A percentile compares a stretch with the other conserved stretches of the same genome.
Evolutionary conservation across 2,888 invertebrate genomes (phyloP).

Genomic region (Schrankia costaestrigalis): DNA sequence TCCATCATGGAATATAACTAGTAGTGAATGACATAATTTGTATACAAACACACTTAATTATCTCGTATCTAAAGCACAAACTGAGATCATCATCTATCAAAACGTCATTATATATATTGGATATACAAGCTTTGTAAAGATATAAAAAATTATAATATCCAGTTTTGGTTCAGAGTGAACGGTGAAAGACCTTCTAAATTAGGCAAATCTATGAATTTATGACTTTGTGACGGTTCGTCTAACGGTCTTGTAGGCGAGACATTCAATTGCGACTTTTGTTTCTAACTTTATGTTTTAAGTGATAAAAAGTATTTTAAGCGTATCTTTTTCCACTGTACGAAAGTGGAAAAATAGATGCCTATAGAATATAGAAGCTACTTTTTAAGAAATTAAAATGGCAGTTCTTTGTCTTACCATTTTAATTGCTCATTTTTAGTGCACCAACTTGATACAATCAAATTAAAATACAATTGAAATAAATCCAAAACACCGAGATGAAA

Average conservation of each 20-base stretch:
- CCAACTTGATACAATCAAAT: no score
- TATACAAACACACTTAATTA: not conserved
- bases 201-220: slow-evolving; percentile 61
- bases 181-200: slow-evolving; percentile 57
- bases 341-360: no score
- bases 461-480: no score
- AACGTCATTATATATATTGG: slow-evolving; percentile 20
- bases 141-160: slow-evolving; percentile 24
- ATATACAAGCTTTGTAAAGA: slow-evolving; percentile 18
- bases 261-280: slow-evolving; percentile 8
- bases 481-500: no score
- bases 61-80: slow-evolving; percentile 6
- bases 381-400: no score
- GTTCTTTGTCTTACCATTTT: no score
- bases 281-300: slow-evolving; percentile 12
- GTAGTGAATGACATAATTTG: no score
- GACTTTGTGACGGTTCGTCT: slow-evolving; percentile 37
- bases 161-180: slow-evolving; percentile 29
- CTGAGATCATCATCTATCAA: slow-evolving; percentile 20
- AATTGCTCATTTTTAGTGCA: no score
- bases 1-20: no score
- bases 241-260: slow-evolving; percentile 27
- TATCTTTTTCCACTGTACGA: no score
- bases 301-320: no score
- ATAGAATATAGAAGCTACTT: no score